A percentile compares a stretch with the other conserved stretches of the same genome.
phyloP scores from a whole-genome alignment of 2,888 invertebrate species.

The Lithosia quadra region DNA sequence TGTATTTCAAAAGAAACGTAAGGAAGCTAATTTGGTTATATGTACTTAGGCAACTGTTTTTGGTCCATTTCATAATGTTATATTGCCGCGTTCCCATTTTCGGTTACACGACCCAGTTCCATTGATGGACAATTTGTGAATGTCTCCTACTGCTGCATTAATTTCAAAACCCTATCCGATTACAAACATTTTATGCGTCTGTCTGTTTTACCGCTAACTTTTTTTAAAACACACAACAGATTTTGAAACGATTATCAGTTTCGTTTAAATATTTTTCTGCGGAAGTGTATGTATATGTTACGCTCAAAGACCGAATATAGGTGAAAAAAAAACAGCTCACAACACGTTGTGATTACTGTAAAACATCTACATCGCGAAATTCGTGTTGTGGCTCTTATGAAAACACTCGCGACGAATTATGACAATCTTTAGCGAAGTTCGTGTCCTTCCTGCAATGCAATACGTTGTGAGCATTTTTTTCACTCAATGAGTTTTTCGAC shows the following conservation, averaged over 20 bases:
- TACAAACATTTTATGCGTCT: not conserved
- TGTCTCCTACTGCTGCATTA: not conserved
- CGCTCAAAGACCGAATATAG: no score
- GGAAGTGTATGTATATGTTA: no score
- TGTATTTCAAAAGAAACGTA: not conserved
- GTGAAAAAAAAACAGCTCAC: no score
- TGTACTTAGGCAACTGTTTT: constrained; percentile 2
- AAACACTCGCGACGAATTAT: no score
- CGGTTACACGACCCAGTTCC: constrained; percentile 2
- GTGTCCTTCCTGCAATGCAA: no score
- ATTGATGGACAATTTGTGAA: not conserved
- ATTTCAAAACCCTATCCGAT: not conserved
- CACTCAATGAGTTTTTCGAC: no score
- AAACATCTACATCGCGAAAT: no score
- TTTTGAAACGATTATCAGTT: not conserved
- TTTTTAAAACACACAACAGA: not conserved
- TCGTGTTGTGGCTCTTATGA: no score
- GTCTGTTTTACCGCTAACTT: not conserved
- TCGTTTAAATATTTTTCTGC: not conserved
- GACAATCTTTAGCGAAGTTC: no score
- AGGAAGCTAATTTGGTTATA: constrained; percentile 2
- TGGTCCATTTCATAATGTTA: not conserved
- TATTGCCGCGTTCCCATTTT: not conserved
- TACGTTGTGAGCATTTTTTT: no score
- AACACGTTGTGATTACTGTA: no score